Conservation (phyloP, 2,113 vertebrate species). For the Melanotaenia duboulayi region DNA sequence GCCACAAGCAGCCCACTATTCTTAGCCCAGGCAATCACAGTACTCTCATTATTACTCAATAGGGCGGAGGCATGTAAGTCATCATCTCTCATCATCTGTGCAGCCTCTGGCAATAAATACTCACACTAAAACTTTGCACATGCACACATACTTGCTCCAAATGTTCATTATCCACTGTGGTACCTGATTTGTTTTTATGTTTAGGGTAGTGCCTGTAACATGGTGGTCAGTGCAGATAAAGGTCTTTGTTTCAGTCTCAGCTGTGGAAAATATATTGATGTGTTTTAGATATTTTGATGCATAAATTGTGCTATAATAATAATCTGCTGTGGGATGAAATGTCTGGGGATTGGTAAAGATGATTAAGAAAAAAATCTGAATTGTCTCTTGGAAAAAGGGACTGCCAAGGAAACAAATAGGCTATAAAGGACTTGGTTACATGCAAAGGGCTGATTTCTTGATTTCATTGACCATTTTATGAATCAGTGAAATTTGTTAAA, state of each 20-base stretch:
- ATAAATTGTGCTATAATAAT: constrained; percentile 13
- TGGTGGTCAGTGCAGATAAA: constrained; percentile 9
- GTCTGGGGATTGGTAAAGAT: not conserved
- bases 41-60: constrained; percentile 66
- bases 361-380: not conserved
- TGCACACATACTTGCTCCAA: not conserved
- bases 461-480: not conserved
- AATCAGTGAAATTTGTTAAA: not conserved
- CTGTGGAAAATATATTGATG: constrained; percentile 10
- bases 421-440: not conserved
- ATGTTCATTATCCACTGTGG: constrained; percentile 31
- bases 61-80: constrained; percentile 57
- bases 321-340: constrained; percentile 11
- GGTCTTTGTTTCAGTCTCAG: constrained; percentile 11
- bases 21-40: constrained; percentile 68
- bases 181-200: constrained; percentile 31
- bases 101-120: constrained; percentile 46
- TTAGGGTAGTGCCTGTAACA: not conserved
- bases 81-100: constrained; percentile 62
- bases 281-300: constrained; percentile 12
- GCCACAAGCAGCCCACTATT: constrained; percentile 60
- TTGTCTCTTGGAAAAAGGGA: too few species aligned
- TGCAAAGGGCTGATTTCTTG: not conserved
- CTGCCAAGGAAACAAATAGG: not conserved
- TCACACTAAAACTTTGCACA: constrained; percentile 4